Base-by-base conservation (phyloP, 64 coral and sea anemone species). In the Porites lutea region DNA sequence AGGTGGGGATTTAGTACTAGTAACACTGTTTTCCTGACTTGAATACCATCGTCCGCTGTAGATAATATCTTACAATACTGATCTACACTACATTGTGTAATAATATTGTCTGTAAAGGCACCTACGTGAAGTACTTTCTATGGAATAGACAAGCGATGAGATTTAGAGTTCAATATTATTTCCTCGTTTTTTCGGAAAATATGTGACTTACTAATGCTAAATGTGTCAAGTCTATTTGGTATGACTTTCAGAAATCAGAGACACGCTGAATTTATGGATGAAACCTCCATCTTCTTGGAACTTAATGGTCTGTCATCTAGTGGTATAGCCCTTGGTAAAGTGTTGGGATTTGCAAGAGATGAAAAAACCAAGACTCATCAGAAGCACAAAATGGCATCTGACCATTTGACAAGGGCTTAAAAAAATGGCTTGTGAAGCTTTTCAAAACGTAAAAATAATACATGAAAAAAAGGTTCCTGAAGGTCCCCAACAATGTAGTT, bases 221-320 rank as follows among this genome's bases (percentile, higher is more conserved):
- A 65, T 19, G 15, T 19, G 15, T 55, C 10, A 55, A 55, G 2
- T 55, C 5, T 67, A 66, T 66, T 66, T 66, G 64, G 64, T 66
- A 66, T 66, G 64, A 66, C 18, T 16, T 19, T 66, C 69, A 71
- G 88, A 69, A 89, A 79, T 89, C 88, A 89, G 64, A 89, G 88
- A 79, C 88, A 89, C 79, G 74, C 74, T 48, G 43, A 89, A 53
- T 65, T 89, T 9, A 46, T 27, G 20, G 88, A 89, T 89, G 74
- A 89, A 79, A 79, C 68, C 59, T 23, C 21, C 3, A 88, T 88
- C 5, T 88, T 87, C 70, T 60, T 88, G 69, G 85, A 75, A 13
- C n/a, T 88, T 21, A 51, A 89, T 53, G 88, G 88, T 4, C 46
- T 89, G n/a, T 23, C 88, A 79, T 89, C 88, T 6, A 89, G 44